Base-by-base conservation (phyloP, 2,113 vertebrate genomes). In the Zeus faber region DNA sequence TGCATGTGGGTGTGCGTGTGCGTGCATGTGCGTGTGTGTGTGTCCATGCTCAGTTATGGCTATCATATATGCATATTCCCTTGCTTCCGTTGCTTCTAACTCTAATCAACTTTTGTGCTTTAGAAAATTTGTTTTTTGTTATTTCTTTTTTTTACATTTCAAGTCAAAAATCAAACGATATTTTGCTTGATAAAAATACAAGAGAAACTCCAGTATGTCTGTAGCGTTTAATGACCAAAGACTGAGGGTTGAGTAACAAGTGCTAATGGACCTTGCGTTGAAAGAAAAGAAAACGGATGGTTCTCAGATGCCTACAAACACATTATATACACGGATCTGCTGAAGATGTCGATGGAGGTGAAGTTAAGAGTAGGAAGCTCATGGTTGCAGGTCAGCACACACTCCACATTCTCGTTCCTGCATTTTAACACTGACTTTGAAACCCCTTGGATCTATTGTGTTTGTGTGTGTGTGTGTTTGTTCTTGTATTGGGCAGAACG, bases 71-170 rank as follows among this genome's bases (percentile, higher is more conserved):
- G 24, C 24, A 11, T 66, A 64, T 52, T 64, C 39, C 70, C 50
- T 72, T 64, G 10, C 53, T 62, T 50, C n/a, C 54, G 46, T 16
- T 50, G 62, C 46, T 37, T 53, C 54, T 60, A 67, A 61, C 61
- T 49, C 39, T 71, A 52, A 54, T 75, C 67, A 77, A 72, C 76
- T 52, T 74, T 83, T 86, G 85, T 87, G 83, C 83, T 88, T 88
- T 79, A 84, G 71, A 86, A 83, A 77, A 80, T 67, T 64, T 50
- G 23, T 51, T 21, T 49, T 52, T 54, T 23, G n/a, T n/a, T n/a
- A n/a, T 40, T 11, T 11, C 62, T 78, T 79, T 3, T 67, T 68
- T 75, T 71, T 81, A 77, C 69, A 78, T 81, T 74, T 82, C 72
- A 76, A 74, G 33, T 37, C 85, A 76, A 86, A 86, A 84, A 79